Evolutionary conservation across 2,797 vertebrate species (phyloP), one percentile per base, ranked within the genome.

Genomic region (Chaunax sp.): DNA sequence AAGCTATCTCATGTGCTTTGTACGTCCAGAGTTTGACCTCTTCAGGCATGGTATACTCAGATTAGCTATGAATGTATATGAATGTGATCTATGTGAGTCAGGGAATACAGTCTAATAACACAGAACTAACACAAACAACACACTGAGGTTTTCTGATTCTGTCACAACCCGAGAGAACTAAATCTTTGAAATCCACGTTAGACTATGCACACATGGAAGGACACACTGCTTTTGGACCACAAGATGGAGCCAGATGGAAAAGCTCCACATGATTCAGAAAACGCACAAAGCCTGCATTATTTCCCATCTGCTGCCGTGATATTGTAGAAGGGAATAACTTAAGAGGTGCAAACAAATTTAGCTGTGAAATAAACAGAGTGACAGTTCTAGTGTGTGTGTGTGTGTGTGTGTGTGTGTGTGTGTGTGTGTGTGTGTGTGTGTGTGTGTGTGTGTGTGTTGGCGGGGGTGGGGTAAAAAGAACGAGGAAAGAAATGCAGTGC

Each of bases 261-360:
- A 12, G 2, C 49, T 18, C 37, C 18, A 28, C 18, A 49, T 12
- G 55, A 47, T 40, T 49, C 26, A 44, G 46, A n/a, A 55, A 44
- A 19, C 33, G 61, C 69, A 89, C 77, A 86, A 83, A 87, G 77
- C 58, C 50, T 81, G 56, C 59, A 75, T 87, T 86, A 81, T 89
- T 81, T 65, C 53, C 43, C 26, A 64, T 41, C 2, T 22, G 47
- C 76, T 75, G 59, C 56, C 68, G 37, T 77, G 58, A 59, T 73
- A 50, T 58, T 68, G 28, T 46, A 43, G 37, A 57, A 37, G 6
- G 60, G 49, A 56, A 65, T 52, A n/a, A 0, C 26, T 35, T 53
- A 11, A 60, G 25, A 38, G 37, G 43, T 20, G n/a, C 57, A 62
- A 49, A 71, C 58, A 71, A 62, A 72, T 0, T 37, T 20, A 22